Evolutionary conservation across 2,888 invertebrate species (phyloP).

Genomic region (Acanthacorydalis orientalis): DNA sequence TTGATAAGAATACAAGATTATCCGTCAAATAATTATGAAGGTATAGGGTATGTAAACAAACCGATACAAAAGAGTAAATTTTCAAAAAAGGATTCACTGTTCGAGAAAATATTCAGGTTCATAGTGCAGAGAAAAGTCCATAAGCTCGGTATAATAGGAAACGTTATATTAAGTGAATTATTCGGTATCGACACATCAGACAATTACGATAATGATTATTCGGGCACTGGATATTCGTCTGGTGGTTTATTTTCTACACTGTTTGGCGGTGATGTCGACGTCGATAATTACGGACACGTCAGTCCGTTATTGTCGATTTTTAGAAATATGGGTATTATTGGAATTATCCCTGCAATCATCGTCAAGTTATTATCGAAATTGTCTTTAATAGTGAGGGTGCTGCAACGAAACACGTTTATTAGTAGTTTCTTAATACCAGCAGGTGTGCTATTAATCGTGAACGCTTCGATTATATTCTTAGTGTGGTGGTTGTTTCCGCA

Average conservation of each 20-base stretch:
- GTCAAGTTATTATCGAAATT: background rate
- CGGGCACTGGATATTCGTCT: too few species aligned
- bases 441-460: conserved; percentile 1
- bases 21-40: too few species aligned
- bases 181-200: background rate
- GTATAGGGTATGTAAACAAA: background rate
- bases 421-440: conserved; percentile 1
- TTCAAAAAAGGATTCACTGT: background rate
- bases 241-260: background rate
- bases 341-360: conserved; percentile 1
- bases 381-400: background rate
- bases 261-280: background rate
- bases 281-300: background rate
- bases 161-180: background rate
- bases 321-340: background rate
- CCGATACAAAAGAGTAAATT: background rate
- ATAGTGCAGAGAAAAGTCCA: background rate
- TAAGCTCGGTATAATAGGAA: background rate
- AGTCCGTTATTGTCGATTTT: background rate
- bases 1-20: too few species aligned
- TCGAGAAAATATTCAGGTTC: background rate
- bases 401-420: background rate
- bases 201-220: background rate
- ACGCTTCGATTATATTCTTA: conserved; percentile 3
- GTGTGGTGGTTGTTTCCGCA: conserved; percentile 4